These are phyloP conservation scores for Saguinus midas DNA, from an alignment of 2,113 vertebrate species.

Conservation along the genomic window DNA sequence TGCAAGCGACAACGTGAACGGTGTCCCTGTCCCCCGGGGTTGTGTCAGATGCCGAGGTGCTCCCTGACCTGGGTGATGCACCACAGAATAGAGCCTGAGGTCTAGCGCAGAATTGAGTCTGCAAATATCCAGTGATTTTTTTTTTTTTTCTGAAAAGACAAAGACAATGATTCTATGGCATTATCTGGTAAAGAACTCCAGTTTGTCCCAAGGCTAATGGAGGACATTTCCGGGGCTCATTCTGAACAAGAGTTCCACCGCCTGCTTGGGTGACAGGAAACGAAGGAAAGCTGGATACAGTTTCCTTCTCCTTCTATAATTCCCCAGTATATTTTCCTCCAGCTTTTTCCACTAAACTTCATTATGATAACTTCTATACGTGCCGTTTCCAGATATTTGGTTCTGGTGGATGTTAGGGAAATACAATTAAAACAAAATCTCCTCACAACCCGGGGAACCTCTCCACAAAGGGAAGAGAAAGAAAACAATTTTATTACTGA, in stretches of 20 bases:
- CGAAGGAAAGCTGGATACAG: fast-evolving
- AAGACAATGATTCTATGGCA: background rate
- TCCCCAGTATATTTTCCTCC: background rate
- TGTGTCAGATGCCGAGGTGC: background rate
- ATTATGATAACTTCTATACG: background rate
- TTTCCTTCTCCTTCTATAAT: background rate
- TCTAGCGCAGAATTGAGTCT: background rate
- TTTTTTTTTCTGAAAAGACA: background rate
- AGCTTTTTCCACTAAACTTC: background rate
- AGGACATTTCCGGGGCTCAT: too few relatives aligned
- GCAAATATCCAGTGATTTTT: background rate
- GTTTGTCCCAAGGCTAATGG: background rate
- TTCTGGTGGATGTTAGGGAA: background rate
- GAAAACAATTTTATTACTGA: background rate
- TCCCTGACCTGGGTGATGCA: background rate
- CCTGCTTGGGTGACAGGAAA: background rate
- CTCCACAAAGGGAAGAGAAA: background rate
- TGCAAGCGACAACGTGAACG: too few relatives aligned
- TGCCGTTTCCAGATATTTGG: background rate
- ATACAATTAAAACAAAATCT: background rate
- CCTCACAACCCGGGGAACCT: background rate
- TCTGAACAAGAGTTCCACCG: fast-evolving
- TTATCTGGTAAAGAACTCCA: background rate
- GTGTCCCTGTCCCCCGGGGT: fast-evolving
- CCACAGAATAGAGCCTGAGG: background rate